Base-by-base conservation (phyloP, 2,797 vertebrate species). In the Sebastes steindachneri region DNA sequence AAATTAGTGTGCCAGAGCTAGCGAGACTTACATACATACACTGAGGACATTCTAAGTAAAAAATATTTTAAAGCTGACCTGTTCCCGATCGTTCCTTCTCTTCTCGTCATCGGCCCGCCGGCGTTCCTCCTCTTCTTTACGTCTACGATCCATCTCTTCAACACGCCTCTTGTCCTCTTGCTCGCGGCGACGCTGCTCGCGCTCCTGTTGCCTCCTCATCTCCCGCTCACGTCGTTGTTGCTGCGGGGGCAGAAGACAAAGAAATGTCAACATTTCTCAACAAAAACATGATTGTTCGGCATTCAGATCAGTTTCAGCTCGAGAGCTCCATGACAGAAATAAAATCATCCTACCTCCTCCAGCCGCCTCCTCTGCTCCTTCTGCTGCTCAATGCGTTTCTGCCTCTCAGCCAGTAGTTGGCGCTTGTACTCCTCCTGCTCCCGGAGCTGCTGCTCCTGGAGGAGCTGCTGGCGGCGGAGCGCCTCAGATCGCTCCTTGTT, bases 141-240 rank as follows among this genome's bases (percentile, higher is more conserved):
- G 96, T 55, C 97, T 94, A 14, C 97, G 96, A 84, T 99, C 98
- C 95, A 98, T 92, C 87, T 99, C 98, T 88, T 99, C 98, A 2
- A 98, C 84, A 4, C 97, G 96, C 82, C 98, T 94, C 90, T 98
- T 99, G 78, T 99, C 98, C 91, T 99, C 98, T 68, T 99, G 98
- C 75, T 99, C 98, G 4, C 97, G 94, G 25, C 98, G 93, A 2
- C 98, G 96, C 91, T 99, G 98, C 87, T 99, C 98, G 0, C 98
- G 96, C 82, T 99, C 98, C 80, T 99, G 98, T 83, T 99, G 98
- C 93, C 98, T 95, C 86, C 98, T 95, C 92, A 97, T 96, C 93
- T 99, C 98, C 0, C 97, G 96, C 80, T 99, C 98, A 31, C 98
- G 95, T 35, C 97, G 96, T 87, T 99, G 98, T 97, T 99, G 98